Conservation (phyloP, 2,888 invertebrate species). For the Theretra japonica region DNA sequence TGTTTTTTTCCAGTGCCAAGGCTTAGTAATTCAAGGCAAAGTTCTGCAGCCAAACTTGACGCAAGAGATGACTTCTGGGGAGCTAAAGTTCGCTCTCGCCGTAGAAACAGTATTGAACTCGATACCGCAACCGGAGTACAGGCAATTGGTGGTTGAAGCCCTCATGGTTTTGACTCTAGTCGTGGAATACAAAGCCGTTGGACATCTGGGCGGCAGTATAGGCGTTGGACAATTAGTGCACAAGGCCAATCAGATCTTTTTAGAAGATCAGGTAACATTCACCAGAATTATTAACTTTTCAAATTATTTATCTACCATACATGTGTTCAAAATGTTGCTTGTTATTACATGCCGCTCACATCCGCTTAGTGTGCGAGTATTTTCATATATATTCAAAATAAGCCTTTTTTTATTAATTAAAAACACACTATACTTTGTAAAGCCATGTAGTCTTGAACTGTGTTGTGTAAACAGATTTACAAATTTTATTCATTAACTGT, state of each 20-base stretch:
- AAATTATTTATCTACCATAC: background rate
- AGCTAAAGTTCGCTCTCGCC: constrained; percentile 98
- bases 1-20: constrained; percentile 89
- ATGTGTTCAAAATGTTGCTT: background rate
- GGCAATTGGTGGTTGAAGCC: constrained; percentile 98
- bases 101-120: constrained; percentile 98
- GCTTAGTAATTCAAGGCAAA: constrained; percentile 95
- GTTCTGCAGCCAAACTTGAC: constrained; percentile 96
- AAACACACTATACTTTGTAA: no score
- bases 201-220: constrained; percentile 90
- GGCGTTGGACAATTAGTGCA: constrained; percentile 97
- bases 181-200: constrained; percentile 92
- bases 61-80: constrained; percentile 99
- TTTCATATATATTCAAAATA: no score
- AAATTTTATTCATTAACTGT: no score
- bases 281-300: background rate
- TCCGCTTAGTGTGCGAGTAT: no score
- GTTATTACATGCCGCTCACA: no score
- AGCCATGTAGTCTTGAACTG: no score
- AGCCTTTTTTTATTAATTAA: no score
- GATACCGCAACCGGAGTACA: constrained; percentile 99
- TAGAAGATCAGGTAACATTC: constrained; percentile 94
- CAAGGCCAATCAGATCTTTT: constrained; percentile 96
- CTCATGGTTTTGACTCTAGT: constrained; percentile 97
- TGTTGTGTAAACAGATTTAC: no score